Conservation (phyloP, 2,113 vertebrate genomes). For the Siphamia tubifer region DNA sequence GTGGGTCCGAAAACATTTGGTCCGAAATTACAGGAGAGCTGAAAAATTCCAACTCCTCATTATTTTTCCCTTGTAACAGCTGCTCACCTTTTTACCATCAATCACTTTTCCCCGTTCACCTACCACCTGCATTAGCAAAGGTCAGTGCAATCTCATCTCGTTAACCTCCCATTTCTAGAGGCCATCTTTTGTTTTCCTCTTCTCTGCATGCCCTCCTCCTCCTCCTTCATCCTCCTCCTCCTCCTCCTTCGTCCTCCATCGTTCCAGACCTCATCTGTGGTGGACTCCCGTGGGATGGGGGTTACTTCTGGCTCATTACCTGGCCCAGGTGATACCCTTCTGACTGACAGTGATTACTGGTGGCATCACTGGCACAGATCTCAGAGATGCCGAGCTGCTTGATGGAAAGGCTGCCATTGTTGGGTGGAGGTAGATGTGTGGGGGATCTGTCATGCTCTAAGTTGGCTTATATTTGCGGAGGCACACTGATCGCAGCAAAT, state of each 20-base stretch:
- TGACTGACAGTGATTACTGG: conserved; percentile 64
- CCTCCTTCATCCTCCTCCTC: not conserved
- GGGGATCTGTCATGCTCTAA: conserved; percentile 36
- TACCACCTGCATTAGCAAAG: conserved; percentile 71
- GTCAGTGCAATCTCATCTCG: conserved; percentile 72
- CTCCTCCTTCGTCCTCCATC: conserved; percentile 4
- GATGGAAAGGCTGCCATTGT: conserved; percentile 37
- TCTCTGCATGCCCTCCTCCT: not conserved
- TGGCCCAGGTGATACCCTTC: conserved; percentile 55
- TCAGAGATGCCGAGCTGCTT: conserved; percentile 24
- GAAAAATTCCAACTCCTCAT: conserved; percentile 42
- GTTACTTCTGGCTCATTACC: conserved; percentile 74
- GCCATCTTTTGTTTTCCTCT: conserved; percentile 65
- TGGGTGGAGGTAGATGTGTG: conserved; percentile 43
- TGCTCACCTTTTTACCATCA: conserved; percentile 68
- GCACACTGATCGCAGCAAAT: conserved; percentile 53
- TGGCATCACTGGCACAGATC: conserved; percentile 50
- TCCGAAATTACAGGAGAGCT: conserved; percentile 17
- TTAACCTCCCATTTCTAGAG: conserved; percentile 71
- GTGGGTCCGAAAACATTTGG: conserved; percentile 17
- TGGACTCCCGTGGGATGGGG: conserved; percentile 51
- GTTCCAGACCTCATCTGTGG: conserved; percentile 51
- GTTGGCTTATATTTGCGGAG: conserved; percentile 47
- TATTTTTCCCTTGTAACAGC: conserved; percentile 58
- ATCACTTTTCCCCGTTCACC: conserved; percentile 57